Evolutionary conservation across 2,113 vertebrate genomes (phyloP).

Genomic region (Aix galericulata): DNA sequence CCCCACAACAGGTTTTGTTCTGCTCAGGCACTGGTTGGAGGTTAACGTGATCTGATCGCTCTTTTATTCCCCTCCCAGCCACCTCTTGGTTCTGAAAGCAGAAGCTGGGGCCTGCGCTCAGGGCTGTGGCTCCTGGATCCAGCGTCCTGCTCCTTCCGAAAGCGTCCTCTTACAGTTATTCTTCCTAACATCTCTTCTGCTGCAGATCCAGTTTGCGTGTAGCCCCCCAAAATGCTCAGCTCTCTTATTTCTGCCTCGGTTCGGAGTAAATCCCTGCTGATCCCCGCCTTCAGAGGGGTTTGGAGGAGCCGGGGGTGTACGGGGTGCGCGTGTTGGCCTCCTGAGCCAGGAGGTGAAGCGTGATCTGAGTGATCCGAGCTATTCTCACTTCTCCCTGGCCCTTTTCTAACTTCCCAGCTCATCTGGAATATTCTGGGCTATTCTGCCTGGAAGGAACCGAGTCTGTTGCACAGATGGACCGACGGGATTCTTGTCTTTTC

Average conservation of each 20-base stretch:
- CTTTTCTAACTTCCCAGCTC: background rate
- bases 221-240: background rate
- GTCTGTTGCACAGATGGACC: background rate
- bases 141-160: background rate
- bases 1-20: background rate
- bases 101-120: rapidly evolving
- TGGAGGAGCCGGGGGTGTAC: background rate
- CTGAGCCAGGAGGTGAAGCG: background rate
- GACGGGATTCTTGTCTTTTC: background rate
- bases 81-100: background rate
- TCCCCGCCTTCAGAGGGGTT: background rate
- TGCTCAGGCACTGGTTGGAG: background rate
- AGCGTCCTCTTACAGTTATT: background rate
- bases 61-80: background rate
- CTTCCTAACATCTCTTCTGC: background rate
- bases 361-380: background rate
- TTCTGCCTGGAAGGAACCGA: background rate
- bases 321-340: rapidly evolving
- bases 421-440: background rate
- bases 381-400: background rate
- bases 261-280: rapidly evolving
- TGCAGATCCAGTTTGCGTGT: background rate
- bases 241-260: background rate
- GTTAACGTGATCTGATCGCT: background rate
- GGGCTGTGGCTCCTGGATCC: background rate